These are phyloP conservation scores for Abrostola triplasia DNA, from an alignment of 2,888 invertebrate genomes.

Conservation along the genomic window DNA sequence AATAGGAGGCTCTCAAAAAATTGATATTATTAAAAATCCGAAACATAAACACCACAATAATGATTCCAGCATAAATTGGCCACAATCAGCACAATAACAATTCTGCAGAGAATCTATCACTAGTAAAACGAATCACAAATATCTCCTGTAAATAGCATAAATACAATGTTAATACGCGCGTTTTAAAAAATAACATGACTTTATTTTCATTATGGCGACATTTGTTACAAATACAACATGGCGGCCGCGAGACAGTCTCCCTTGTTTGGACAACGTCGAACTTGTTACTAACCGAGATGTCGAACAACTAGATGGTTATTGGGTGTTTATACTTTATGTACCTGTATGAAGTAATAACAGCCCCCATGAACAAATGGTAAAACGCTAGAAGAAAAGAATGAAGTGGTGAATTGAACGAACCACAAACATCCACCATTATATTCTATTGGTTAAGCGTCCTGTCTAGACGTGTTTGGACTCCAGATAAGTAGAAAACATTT, in stretches of 20 bases:
- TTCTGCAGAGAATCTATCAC: constrained; percentile 14
- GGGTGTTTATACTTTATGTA: not conserved
- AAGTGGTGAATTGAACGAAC: too few species aligned
- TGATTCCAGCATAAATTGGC: not conserved
- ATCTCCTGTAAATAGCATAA: constrained; percentile 23
- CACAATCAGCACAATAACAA: not conserved
- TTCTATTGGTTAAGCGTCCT: too few species aligned
- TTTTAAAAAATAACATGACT: constrained; percentile 66
- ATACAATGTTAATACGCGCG: constrained; percentile 42
- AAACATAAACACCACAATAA: too few species aligned
- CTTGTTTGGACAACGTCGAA: constrained; percentile 82
- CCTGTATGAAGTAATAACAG: too few species aligned
- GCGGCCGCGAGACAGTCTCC: constrained; percentile 82
- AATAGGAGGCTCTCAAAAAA: too few species aligned
- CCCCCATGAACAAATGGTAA: too few species aligned
- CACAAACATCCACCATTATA: too few species aligned
- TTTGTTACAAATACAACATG: constrained; percentile 85
- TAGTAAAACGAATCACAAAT: constrained; percentile 23
- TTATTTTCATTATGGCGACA: constrained; percentile 84
- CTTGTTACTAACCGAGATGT: constrained; percentile 66
- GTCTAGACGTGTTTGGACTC: too few species aligned
- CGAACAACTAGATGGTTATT: constrained; percentile 46
- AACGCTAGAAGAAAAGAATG: too few species aligned
- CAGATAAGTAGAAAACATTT: too few species aligned
- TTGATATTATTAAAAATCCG: too few species aligned